These are phyloP conservation scores for Lanius collurio DNA, from an alignment of 2,113 vertebrate genomes.

Conservation along the genomic window DNA sequence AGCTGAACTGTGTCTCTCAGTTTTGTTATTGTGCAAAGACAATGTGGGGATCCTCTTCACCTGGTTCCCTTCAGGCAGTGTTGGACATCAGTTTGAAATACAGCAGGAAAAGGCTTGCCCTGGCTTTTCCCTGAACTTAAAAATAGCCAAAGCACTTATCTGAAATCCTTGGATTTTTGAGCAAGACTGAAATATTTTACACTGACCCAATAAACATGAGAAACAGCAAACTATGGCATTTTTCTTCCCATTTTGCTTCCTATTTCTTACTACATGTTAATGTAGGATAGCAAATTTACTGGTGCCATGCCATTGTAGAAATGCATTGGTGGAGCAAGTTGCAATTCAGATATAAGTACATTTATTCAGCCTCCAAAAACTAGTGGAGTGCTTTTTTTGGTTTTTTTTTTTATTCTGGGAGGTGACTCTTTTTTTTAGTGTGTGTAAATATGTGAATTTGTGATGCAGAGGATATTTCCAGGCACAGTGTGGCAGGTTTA, in stretches of 20 bases:
- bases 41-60: accelerated
- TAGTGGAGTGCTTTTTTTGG: background rate
- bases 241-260: background rate
- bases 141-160: background rate
- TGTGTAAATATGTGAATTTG: background rate
- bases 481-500: background rate
- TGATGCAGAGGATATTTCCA: background rate
- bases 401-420: background rate
- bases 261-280: background rate
- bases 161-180: background rate
- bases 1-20: background rate
- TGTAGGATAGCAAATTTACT: background rate
- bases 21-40: background rate
- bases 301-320: background rate
- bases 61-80: background rate
- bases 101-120: background rate
- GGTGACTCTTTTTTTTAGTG: background rate
- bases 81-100: background rate
- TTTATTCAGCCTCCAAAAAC: background rate
- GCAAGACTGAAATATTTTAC: background rate
- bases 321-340: background rate
- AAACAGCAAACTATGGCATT: background rate
- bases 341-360: background rate
- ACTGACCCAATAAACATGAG: background rate
- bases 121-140: background rate